phyloP scores from a whole-genome alignment of 2,797 vertebrate genomes.

The Lepilemur septentrionalis region DNA sequence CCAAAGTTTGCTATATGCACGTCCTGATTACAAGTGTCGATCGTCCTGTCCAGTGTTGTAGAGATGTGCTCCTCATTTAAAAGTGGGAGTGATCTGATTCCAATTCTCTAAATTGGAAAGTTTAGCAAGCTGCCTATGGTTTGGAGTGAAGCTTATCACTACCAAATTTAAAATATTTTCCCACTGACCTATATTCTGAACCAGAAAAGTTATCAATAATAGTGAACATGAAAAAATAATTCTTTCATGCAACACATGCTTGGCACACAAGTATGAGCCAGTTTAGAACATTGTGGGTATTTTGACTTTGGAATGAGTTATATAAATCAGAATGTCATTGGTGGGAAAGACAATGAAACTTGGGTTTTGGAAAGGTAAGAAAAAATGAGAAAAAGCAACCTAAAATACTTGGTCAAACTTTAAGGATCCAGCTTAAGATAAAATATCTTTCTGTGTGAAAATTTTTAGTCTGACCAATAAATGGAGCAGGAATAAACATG shows the following conservation, averaged over 20 bases:
- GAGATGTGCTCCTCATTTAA: not conserved
- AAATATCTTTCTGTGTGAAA: not conserved
- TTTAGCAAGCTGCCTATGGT: accelerated
- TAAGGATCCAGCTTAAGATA: not conserved
- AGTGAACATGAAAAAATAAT: not conserved
- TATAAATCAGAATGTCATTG: not conserved
- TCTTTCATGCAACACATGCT: not conserved
- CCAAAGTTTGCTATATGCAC: not conserved
- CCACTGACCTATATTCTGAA: not conserved
- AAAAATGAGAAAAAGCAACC: not conserved
- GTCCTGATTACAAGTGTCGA: not conserved
- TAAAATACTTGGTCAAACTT: not conserved
- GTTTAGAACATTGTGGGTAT: not conserved
- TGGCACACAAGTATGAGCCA: not conserved
- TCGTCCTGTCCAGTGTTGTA: too few species aligned
- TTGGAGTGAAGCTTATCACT: not conserved
- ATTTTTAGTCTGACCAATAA: not conserved
- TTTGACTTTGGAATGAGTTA: not conserved
- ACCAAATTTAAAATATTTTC: not conserved
- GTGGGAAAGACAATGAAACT: not conserved
- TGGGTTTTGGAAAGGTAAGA: not conserved
- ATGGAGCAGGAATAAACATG: not conserved
- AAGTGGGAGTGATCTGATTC: not conserved
- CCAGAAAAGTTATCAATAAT: not conserved
- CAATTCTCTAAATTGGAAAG: not conserved